Base-by-base conservation (phyloP, 2,888 invertebrate genomes). In the Acleris laterana region DNA sequence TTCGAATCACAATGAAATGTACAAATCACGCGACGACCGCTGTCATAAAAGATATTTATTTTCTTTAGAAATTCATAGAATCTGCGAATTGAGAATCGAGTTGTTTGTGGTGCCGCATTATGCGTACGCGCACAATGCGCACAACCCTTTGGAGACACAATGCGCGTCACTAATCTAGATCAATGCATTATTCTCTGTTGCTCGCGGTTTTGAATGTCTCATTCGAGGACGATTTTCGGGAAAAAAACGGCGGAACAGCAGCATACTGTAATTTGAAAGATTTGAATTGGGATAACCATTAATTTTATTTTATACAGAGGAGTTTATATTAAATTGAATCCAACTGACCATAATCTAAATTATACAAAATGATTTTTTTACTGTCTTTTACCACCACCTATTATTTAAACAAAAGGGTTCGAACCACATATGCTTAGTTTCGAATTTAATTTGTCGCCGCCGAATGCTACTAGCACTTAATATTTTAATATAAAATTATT, bases 61-160 rank as follows among this genome's bases (percentile, higher is more conserved):
- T 83, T 84, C 82, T 82, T 83, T 80, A 77, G 64, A 77, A 82
- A 83, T 84, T 83, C 81, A 82, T 71, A 76, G 83, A 84, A 83
- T 74, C 70, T 74, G 75, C 72, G 77, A 76, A 79, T 79, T 64
- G 68, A 60, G 71, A 60, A 74, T 78, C 74, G 79, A 80, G 74
- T 72, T 82, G 78, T 80, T 80, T 81, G 76, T 77, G 75, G 75
- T 77, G 74, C 71, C 71, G 70, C 75, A 78, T 82, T 82, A 77
- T 83, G 73, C 73, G 74, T 73, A 74, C 79, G 70, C 66, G 71
- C 70, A 85, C 85, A 85, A 85, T 75, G 74, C 70, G 61, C 68
- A 70, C 78, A 89, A 87, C 89, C 89, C 87, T 89, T 89, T 88
- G 82, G 78, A 74, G 79, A 81, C 77, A 88, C 87, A 88, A 88